Percentiles rank a stretch among this genome's conserved stretches.
These are phyloP conservation scores for Hofmannophila pseudospretella DNA, from an alignment of 2,888 invertebrate species.

Conservation along the genomic window DNA sequence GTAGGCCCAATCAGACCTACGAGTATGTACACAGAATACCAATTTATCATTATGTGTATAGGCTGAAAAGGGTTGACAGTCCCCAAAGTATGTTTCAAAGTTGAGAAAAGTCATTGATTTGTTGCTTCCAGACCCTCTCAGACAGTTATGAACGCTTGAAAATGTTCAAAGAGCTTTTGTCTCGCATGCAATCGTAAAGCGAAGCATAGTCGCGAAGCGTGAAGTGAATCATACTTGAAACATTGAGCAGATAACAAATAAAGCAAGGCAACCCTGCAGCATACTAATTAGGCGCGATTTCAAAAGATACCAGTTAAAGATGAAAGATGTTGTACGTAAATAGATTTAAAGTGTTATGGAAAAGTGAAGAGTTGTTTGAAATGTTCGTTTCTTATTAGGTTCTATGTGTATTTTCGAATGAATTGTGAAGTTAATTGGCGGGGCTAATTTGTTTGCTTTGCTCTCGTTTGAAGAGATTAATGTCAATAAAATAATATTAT, in stretches of 20 bases:
- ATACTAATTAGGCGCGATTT: slow-evolving; percentile 35
- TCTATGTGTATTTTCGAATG: too few species aligned
- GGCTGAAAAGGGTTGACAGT: too few species aligned
- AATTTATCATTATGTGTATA: too few species aligned
- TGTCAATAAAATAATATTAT: too few species aligned
- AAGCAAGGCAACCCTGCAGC: slow-evolving; percentile 24
- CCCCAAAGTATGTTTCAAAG: slow-evolving; percentile 19
- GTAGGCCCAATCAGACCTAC: too few species aligned
- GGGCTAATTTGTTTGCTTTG: too few species aligned
- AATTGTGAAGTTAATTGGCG: too few species aligned
- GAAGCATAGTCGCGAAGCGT: slow-evolving; percentile 16
- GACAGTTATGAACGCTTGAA: slow-evolving; percentile 4
- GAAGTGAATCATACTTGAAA: slow-evolving; percentile 33
- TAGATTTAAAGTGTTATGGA: background rate
- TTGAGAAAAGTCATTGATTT: slow-evolving; percentile 40
- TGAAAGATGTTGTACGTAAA: slow-evolving; percentile 17
- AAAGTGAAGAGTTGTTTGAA: background rate
- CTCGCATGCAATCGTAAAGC: background rate
- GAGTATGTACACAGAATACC: too few species aligned
- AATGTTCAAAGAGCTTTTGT: slow-evolving; percentile 13
- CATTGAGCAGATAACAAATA: slow-evolving; percentile 29
- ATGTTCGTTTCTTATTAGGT: background rate
- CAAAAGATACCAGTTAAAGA: slow-evolving; percentile 20
- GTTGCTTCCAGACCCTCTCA: slow-evolving; percentile 27
- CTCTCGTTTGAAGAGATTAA: too few species aligned